Evolutionary conservation across 2,113 vertebrate genomes (phyloP), one percentile per base, ranked within the genome.

Genomic region (Suricata suricatta): DNA sequence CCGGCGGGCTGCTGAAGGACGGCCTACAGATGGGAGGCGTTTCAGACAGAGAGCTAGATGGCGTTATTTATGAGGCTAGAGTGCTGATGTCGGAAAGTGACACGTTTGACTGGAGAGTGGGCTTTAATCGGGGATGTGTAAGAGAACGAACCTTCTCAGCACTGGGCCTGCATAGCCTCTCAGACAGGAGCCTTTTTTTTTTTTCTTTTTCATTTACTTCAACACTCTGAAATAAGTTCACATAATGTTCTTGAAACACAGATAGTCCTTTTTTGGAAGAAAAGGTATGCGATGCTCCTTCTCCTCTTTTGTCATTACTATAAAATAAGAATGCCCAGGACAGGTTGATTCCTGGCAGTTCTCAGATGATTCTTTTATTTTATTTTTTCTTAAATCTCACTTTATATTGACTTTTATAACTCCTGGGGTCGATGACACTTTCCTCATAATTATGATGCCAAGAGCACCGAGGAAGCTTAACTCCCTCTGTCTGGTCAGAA

Each of bases 321-420:
- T 86, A 72, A 96, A 97, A 27, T 90, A 44, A 68, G 5, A 44
- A 88, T 80, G 68, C n/a, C n/a, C 96, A 92, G 57, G 68, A 92
- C 27, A 79, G 71, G 60, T 95, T 44, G 71, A 15, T 82, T 90
- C n/a, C 72, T 44, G 84, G 86, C 1, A 35, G 21, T 77, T 88
- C 23, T 95, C 25, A 89, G 63, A 83, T 54, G 91, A 90, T 71
- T 31, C 52, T 13, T n/a, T 13, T 47, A 41, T 74, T 41, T 38
- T 16, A 41, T 50, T 71, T 41, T 41, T 50, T 79, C 47, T 11
- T 14, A 25, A 57, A 57, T 5, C 27, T 10, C 31, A 35, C 35
- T 80, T 63, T 63, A 50, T 74, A 27, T 66, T 85, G 76, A 81
- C 8, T 63, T 57, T 90, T 57, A 3, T 11, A 68, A 84, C 19